Base-by-base conservation (phyloP, 2,113 vertebrate species). In the Arothron firmamentum region DNA sequence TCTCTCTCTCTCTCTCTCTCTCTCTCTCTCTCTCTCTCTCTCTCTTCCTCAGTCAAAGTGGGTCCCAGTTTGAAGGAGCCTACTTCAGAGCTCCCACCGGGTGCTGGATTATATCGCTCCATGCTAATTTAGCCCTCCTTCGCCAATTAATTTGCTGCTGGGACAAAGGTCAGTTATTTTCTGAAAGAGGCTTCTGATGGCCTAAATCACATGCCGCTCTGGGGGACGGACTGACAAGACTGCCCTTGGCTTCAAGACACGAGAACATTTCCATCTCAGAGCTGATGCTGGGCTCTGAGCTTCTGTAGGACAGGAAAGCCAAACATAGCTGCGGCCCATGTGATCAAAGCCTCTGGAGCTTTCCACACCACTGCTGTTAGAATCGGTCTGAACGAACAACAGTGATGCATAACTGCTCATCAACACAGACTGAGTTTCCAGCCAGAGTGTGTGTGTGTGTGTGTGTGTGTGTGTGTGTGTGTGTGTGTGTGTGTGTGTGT, bases 141-240 rank as follows among this genome's bases (percentile, higher is more conserved):
- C 41, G 77, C 68, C 84, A 82, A 72, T 89, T 89, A 86, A 90
- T 87, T 87, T 87, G 75, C 87, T 68, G 52, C 61, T 81, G 85
- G 87, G 85, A 87, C 53, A 76, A 62, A 78, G 84, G 80, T 87
- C 82, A 80, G 78, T 84, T 88, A 87, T 89, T 87, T 88, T 87
- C 72, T 80, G 69, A 84, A 73, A 71, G 72, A 74, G 77, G 78
- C 81, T 59, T 67, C 65, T 68, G 64, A 67, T 87, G 84, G 62
- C 87, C 90, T 88, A 73, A 79, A 88, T 90, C 55, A 31, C 55
- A 65, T 77, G 77, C 69, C 65, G 70, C 59, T 75, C 49, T 66
- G 52, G 52, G 19, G 69, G 72, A 53, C 46, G 19, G 72, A 51
- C 52, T 72, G 62, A 49, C 57, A 49, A 54, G 58, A 19, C 49